Percentiles rank a stretch among this genome's conserved stretches.
Evolutionary conservation across 2,797 vertebrate species (phyloP).

Genomic region (Crenichthys baileyi): DNA sequence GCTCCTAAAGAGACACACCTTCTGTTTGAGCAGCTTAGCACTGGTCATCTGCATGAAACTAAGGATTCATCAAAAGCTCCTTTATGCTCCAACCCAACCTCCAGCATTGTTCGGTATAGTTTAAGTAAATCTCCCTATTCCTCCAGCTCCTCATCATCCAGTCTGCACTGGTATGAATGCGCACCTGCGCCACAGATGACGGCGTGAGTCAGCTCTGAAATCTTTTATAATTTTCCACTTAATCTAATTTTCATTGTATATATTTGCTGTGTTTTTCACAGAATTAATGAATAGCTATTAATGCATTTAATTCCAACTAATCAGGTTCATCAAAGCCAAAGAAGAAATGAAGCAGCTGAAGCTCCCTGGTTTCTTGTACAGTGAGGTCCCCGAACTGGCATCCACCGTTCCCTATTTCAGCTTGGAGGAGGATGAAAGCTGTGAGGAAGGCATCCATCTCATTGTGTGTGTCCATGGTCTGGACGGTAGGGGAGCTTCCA

Average conservation of each 20-base stretch:
- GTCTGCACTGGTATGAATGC: conserved; percentile 90
- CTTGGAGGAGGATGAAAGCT: conserved; percentile 90
- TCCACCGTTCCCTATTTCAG: conserved; percentile 95
- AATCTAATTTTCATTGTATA: conserved; percentile 11
- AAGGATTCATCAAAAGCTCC: conserved; percentile 81
- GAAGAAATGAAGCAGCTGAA: conserved; percentile 93
- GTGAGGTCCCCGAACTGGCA: conserved; percentile 90
- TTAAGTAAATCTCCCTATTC: conserved; percentile 80
- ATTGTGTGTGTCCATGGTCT: conserved; percentile 97
- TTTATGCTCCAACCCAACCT: conserved; percentile 81
- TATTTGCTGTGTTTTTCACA: conserved; percentile 14
- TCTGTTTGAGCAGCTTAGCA: conserved; percentile 76
- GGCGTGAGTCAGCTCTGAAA: conserved; percentile 85
- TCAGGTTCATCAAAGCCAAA: conserved; percentile 93
- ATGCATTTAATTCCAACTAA: conserved; percentile 20
- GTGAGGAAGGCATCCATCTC: conserved; percentile 94
- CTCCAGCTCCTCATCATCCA: conserved; percentile 65
- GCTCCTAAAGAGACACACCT: conserved; percentile 68
- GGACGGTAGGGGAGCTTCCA: conserved; percentile 84
- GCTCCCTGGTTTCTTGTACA: conserved; percentile 96
- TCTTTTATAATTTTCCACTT: conserved; percentile 3
- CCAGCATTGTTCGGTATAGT: conserved; percentile 75
- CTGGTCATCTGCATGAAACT: conserved; percentile 79
- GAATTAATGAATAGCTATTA: conserved; percentile 20
- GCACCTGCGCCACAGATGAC: conserved; percentile 89